Conservation (phyloP, 2,113 vertebrate genomes). For the Lophotis ruficrista region DNA sequence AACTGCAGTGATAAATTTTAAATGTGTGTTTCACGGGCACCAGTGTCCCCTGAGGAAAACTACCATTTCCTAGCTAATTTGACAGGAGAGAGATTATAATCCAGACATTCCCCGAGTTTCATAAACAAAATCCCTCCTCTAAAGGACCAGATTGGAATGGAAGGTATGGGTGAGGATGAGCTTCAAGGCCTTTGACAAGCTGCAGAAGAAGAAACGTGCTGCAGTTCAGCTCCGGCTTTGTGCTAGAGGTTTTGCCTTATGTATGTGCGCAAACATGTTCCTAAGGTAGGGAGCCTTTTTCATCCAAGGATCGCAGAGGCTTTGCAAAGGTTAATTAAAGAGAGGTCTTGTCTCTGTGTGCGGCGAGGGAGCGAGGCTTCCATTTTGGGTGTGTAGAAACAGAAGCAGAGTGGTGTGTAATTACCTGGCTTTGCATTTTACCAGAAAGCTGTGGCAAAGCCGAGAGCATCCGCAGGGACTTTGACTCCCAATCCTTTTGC, state of each 20-base stretch:
- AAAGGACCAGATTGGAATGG: neutral
- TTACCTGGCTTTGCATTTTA: slow-evolving; percentile 43
- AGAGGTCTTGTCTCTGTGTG: slow-evolving; percentile 35
- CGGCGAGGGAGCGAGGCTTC: neutral
- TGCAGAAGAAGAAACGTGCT: neutral
- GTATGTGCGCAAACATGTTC: neutral
- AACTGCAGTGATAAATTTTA: slow-evolving; percentile 33
- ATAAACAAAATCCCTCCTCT: slow-evolving; percentile 28
- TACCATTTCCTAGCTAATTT: neutral
- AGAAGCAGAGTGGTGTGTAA: neutral
- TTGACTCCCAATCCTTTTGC: neutral
- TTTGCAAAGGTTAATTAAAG: slow-evolving; percentile 55
- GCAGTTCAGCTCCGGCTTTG: neutral
- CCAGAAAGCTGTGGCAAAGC: neutral
- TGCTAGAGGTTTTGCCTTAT: neutral
- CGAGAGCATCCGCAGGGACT: neutral
- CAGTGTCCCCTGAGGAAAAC: neutral
- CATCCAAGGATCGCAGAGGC: slow-evolving; percentile 3
- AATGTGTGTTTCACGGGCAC: slow-evolving; percentile 8
- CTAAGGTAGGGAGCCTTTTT: neutral
- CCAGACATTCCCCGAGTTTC: slow-evolving; percentile 5
- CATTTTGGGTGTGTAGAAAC: slow-evolving; percentile 33
- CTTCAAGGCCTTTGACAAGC: neutral
- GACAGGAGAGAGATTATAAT: slow-evolving; percentile 54
- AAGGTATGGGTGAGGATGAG: neutral